These are phyloP conservation scores for Neotoxoptera formosana DNA, from an alignment of 1,140 invertebrate species.

Conservation along the genomic window DNA sequence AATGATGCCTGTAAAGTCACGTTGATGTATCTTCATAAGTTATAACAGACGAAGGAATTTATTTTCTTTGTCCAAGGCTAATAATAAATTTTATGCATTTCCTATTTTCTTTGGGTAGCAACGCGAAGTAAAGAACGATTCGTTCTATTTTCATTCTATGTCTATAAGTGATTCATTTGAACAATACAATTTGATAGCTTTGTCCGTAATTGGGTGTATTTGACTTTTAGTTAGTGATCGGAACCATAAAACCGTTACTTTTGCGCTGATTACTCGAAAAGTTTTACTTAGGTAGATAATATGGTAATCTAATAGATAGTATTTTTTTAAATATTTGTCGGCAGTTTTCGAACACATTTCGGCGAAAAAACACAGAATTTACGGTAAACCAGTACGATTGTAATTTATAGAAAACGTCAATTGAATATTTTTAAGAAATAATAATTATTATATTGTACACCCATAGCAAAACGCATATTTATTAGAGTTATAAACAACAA, in stretches of 20 bases:
- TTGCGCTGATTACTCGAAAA: background rate
- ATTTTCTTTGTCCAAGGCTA: background rate
- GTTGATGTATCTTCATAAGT: background rate
- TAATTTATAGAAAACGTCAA: background rate
- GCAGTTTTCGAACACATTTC: background rate
- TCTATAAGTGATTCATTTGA: background rate
- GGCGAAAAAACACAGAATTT: background rate
- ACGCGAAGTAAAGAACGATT: background rate
- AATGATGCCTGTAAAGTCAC: background rate
- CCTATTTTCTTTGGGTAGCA: background rate
- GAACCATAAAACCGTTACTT: background rate
- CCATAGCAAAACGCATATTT: background rate
- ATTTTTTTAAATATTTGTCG: background rate
- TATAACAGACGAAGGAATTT: background rate
- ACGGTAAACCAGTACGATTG: background rate
- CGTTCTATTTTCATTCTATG: background rate
- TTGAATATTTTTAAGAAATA: background rate
- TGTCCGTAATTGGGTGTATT: background rate
- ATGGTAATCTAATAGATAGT: background rate
- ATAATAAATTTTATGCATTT: background rate
- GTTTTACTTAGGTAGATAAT: background rate
- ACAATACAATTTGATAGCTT: background rate
- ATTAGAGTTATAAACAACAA: background rate
- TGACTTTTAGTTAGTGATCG: background rate
- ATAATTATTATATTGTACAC: background rate